A percentile compares a stretch with the other conserved stretches of the same genome.
Evolutionary conservation across 2,888 invertebrate species (phyloP).

Genomic region (Phaonia tiefii): DNA sequence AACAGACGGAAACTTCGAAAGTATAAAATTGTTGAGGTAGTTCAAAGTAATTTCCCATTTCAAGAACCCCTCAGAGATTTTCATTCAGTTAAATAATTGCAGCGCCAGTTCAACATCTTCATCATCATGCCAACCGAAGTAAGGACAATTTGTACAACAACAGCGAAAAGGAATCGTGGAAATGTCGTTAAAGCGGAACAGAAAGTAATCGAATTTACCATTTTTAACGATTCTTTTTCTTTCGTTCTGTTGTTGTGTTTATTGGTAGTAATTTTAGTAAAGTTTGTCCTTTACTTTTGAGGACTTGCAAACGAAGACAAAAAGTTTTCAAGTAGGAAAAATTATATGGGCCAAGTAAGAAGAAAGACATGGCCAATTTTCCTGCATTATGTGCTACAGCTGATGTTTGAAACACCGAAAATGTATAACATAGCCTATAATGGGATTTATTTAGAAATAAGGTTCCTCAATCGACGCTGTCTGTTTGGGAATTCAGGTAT

Average conservation of each 20-base stretch:
- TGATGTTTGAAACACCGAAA: not conserved
- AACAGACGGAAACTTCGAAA: constrained; percentile 39
- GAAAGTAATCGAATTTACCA: constrained; percentile 42
- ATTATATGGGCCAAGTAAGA: constrained; percentile 49
- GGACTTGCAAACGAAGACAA: not conserved
- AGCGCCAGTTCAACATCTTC: no score
- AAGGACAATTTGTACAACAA: no score
- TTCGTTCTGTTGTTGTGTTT: not conserved
- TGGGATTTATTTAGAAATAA: no score
- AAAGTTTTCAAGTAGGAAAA: not conserved
- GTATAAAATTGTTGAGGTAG: constrained; percentile 55
- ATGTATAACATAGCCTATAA: no score
- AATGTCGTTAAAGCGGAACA: not conserved
- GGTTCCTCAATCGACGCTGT: no score
- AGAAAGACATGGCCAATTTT: constrained; percentile 30
- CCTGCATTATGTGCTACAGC: no score
- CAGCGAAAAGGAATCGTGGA: constrained; percentile 11
- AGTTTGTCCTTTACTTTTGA: constrained; percentile 2
- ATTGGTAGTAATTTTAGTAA: constrained; percentile 37
- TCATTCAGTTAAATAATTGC: not conserved
- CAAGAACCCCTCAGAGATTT: constrained; percentile 23
- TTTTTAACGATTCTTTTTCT: constrained; percentile 27
- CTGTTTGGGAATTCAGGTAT: no score
- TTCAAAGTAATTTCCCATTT: constrained; percentile 55
- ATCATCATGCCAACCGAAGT: not conserved